These are phyloP conservation scores for Formica aserva DNA, from an alignment of 2,888 invertebrate species.

Conservation along the genomic window DNA sequence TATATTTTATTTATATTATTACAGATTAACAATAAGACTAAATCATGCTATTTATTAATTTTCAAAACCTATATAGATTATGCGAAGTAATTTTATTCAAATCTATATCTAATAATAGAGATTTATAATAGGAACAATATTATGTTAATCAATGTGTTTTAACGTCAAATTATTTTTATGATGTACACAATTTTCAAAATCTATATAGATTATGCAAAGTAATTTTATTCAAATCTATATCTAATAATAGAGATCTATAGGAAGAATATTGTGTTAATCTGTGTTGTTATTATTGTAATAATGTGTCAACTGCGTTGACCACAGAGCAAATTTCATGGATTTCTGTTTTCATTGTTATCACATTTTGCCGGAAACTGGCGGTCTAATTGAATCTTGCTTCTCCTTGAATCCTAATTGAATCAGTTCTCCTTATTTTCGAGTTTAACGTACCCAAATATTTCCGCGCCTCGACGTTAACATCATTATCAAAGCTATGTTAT, in stretches of 20 bases:
- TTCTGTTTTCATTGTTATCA: background rate
- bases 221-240: background rate
- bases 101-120: background rate
- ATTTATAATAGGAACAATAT: background rate
- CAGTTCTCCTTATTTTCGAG: background rate
- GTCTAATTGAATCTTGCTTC: background rate
- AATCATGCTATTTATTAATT: background rate
- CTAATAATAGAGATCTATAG: background rate
- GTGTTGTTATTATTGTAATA: background rate
- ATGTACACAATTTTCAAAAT: background rate
- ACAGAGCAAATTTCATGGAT: background rate
- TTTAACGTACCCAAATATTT: constrained; percentile 18
- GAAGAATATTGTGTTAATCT: background rate
- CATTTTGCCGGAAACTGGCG: background rate
- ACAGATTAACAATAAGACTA: background rate
- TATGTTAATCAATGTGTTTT: background rate
- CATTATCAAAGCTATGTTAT: background rate
- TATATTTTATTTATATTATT: background rate
- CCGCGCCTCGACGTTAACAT: background rate
- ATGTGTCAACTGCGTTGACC: background rate
- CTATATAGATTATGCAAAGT: no score
- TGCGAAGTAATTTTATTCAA: background rate
- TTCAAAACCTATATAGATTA: background rate
- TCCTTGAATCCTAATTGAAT: background rate
- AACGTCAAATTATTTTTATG: background rate